Conservation (phyloP, 2,113 vertebrate species). For the Tichodroma muraria region DNA sequence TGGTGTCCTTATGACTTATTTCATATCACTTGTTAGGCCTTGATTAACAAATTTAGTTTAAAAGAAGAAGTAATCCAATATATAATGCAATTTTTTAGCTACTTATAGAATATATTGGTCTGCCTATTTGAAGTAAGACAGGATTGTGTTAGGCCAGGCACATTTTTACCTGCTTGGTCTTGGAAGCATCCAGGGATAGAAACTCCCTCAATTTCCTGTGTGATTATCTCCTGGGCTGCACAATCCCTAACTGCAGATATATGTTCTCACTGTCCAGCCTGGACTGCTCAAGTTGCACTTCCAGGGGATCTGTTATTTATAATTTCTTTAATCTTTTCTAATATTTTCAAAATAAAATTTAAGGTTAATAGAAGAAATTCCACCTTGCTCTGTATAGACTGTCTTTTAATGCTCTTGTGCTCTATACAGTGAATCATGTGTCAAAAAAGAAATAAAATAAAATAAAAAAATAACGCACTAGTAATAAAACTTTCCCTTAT, state of each 20-base stretch:
- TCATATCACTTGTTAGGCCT: not conserved
- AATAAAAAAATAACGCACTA: not conserved
- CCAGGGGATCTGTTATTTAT: not conserved
- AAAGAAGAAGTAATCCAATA: not conserved
- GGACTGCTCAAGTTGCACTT: not conserved
- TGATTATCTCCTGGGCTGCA: not conserved
- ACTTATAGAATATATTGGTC: not conserved
- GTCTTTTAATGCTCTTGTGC: accelerated
- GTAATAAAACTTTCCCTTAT: not conserved
- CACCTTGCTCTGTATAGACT: accelerated
- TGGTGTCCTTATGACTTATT: not conserved
- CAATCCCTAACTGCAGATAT: accelerated
- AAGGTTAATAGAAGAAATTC: not conserved
- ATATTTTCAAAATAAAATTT: not conserved
- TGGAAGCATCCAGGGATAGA: not conserved
- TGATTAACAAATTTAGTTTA: not conserved
- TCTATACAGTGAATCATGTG: not conserved
- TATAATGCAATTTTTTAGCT: not conserved
- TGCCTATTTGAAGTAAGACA: not conserved
- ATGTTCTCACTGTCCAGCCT: not conserved
- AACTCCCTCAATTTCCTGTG: not conserved
- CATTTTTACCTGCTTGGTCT: not conserved
- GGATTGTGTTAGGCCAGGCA: not conserved
- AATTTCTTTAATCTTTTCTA: not conserved
- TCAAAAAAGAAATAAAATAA: not conserved